Percentiles rank a stretch among this genome's conserved stretches.
Conservation (phyloP, 2,888 invertebrate species). For the Acanthosoma haemorrhoidale region DNA sequence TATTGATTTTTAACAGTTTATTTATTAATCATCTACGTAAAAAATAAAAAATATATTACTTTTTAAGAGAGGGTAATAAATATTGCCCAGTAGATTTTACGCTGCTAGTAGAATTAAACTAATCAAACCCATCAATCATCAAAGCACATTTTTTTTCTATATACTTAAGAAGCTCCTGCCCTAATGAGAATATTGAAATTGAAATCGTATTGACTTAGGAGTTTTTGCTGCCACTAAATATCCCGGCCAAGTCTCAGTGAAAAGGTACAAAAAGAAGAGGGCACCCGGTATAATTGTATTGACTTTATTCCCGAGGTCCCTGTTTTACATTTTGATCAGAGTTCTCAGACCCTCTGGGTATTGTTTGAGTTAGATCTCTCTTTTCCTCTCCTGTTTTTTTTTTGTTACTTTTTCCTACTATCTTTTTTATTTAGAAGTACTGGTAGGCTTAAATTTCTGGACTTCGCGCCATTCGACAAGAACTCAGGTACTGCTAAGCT, state of each 20-base stretch:
- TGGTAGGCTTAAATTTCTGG: neutral
- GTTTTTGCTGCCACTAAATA: constrained; percentile 7
- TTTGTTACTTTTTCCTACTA: neutral
- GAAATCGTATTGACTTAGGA: constrained; percentile 1
- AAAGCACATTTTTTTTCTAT: neutral
- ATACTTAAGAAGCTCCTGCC: neutral
- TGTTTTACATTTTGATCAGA: constrained; percentile 24
- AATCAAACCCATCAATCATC: neutral
- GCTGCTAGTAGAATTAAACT: no score
- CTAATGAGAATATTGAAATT: constrained; percentile 7
- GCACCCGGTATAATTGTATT: constrained; percentile 6
- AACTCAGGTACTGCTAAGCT: no score
- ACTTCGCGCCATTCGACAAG: no score
- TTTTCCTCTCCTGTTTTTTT: neutral
- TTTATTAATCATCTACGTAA: no score
- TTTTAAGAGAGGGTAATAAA: no score
- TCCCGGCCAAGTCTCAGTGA: neutral
- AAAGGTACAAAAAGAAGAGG: neutral
- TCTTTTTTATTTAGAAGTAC: no score
- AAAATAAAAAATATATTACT: no score
- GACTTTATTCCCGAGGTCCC: constrained; percentile 13
- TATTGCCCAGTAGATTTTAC: no score
- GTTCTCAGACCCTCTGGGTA: neutral
- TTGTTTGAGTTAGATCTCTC: constrained; percentile 13
- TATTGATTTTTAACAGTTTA: no score